phyloP scores from a whole-genome alignment of 2,888 invertebrate genomes.

The Homarus gammarus region DNA sequence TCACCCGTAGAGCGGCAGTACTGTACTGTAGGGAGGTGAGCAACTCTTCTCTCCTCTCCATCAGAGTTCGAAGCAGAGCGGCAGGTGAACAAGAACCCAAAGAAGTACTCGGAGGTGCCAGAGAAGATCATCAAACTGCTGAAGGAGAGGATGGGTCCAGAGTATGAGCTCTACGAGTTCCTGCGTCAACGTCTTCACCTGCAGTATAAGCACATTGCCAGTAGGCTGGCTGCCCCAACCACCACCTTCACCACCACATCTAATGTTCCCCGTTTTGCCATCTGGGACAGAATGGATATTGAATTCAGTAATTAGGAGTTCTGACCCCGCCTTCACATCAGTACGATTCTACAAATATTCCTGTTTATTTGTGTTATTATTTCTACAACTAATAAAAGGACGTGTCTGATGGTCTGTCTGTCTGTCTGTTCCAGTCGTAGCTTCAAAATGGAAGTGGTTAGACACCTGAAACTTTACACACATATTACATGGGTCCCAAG shows the following conservation, averaged over 20 bases:
- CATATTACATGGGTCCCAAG: no score
- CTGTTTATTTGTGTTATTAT: no score
- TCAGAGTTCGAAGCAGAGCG: slow-evolving; percentile 55
- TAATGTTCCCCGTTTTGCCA: slow-evolving; percentile 15
- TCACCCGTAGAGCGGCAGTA: no score
- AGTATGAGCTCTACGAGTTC: slow-evolving; percentile 94
- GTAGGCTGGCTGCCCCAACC: slow-evolving; percentile 12
- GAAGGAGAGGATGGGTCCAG: slow-evolving; percentile 89
- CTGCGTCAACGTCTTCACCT: slow-evolving; percentile 90
- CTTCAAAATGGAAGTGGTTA: no score
- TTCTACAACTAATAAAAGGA: no score
- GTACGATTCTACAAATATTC: no score
- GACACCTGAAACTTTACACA: no score
- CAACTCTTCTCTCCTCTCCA: not conserved
- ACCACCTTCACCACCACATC: slow-evolving; percentile 36
- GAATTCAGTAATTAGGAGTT: slow-evolving; percentile 39
- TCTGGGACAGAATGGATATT: slow-evolving; percentile 61
- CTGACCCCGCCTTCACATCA: not conserved
- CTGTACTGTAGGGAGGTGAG: no score
- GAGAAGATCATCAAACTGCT: slow-evolving; percentile 91
- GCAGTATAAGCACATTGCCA: slow-evolving; percentile 82
- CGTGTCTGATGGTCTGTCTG: no score
- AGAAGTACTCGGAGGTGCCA: slow-evolving; percentile 91
- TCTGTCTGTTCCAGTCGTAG: no score
- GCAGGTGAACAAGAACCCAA: slow-evolving; percentile 81